A percentile compares a stretch with the other conserved stretches of the same genome.
Conservation (phyloP, 2,888 invertebrate genomes). For the Macaria notata region DNA sequence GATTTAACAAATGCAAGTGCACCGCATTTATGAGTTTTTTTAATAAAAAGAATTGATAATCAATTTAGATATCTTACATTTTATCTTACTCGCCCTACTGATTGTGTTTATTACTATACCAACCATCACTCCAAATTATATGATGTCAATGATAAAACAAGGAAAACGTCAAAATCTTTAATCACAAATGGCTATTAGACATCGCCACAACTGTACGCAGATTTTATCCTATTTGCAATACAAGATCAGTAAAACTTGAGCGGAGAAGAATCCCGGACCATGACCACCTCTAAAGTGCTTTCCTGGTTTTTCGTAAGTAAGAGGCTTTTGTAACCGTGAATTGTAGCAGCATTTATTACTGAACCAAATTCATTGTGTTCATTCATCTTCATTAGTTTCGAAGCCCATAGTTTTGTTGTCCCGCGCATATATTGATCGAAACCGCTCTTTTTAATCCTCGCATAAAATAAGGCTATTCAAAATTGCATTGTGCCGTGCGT, state of each 20-base stretch:
- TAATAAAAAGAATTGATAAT: too few species aligned
- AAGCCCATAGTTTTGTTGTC: conserved; percentile 12
- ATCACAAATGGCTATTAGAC: conserved; percentile 4
- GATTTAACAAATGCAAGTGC: too few species aligned
- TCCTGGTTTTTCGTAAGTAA: conserved; percentile 11
- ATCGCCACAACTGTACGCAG: background rate
- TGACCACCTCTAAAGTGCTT: conserved; percentile 1
- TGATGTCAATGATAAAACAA: conserved; percentile 11
- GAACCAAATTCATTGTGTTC: conserved; percentile 4
- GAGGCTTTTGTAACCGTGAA: background rate
- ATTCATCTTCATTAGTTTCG: conserved; percentile 17
- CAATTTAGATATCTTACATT: background rate
- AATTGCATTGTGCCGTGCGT: conserved; percentile 27
- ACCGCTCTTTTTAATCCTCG: conserved; percentile 21
- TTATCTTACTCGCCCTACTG: background rate
- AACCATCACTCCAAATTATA: background rate
- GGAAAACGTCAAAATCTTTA: background rate
- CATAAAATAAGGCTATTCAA: conserved; percentile 28
- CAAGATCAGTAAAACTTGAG: background rate
- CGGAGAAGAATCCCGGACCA: background rate
- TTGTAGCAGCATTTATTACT: background rate
- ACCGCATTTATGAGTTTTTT: too few species aligned
- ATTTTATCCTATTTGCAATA: background rate
- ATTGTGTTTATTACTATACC: conserved; percentile 5
- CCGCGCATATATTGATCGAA: conserved; percentile 19